Percentiles rank a stretch among this genome's conserved stretches.
Conservation (phyloP, 2,888 invertebrate genomes). For the Eilema depressum region DNA sequence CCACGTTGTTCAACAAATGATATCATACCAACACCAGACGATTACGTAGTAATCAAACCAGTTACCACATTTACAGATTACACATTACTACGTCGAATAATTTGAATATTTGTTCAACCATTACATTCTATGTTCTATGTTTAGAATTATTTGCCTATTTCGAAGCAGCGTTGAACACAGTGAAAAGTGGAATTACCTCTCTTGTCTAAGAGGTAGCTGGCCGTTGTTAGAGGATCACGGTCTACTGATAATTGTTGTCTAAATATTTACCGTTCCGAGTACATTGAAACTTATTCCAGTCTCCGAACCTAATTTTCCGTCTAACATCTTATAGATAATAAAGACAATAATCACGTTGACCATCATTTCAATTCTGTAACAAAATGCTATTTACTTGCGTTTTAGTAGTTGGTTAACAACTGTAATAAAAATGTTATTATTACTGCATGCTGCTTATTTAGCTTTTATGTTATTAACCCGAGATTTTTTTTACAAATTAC, state of each 20-base stretch:
- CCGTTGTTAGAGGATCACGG: conserved; percentile 70
- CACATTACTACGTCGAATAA: conserved; percentile 30
- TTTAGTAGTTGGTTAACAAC: conserved; percentile 6
- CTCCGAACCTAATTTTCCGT: conserved; percentile 62
- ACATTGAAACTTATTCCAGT: conserved; percentile 67
- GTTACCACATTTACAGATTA: conserved; percentile 55
- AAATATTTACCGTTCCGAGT: conserved; percentile 80
- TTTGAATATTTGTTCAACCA: conserved; percentile 49
- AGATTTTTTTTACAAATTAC: too few species aligned
- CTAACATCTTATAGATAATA: conserved; percentile 42
- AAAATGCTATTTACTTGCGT: not conserved
- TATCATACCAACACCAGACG: conserved; percentile 77
- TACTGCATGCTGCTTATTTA: not conserved
- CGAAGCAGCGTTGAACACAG: conserved; percentile 52
- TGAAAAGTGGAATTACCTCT: conserved; percentile 15
- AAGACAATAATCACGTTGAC: conserved; percentile 27
- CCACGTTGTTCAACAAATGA: conserved; percentile 77
- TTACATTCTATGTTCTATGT: conserved; percentile 42
- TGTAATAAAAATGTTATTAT: not conserved
- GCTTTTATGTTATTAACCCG: not conserved
- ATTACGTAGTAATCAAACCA: conserved; percentile 80
- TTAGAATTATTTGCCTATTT: conserved; percentile 15
- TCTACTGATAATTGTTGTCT: conserved; percentile 81
- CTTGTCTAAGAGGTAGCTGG: conserved; percentile 53
- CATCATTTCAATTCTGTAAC: conserved; percentile 30